A percentile compares a stretch with the other conserved stretches of the same genome.
Conservation (phyloP, 2,888 invertebrate species). For the Lithophane socia region DNA sequence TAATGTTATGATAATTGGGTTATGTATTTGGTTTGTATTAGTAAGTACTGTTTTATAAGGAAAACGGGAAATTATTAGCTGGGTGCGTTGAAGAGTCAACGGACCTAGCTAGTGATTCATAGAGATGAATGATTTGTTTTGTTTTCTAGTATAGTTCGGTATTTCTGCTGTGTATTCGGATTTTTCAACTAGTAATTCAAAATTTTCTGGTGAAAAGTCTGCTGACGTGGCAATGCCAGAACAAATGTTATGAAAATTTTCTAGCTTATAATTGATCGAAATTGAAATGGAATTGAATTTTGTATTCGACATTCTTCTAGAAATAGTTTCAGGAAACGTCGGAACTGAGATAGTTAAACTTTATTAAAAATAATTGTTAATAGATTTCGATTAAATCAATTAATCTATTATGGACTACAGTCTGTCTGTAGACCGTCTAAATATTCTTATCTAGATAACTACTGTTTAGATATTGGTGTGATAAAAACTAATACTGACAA, state of each 20-base stretch:
- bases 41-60: conserved; percentile 30
- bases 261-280: not conserved
- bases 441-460: conserved; percentile 18
- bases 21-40: conserved; percentile 39
- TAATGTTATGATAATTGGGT: conserved; percentile 28
- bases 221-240: not conserved
- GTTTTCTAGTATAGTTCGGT: not conserved
- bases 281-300: not conserved
- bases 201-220: not conserved
- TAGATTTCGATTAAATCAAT: conserved; percentile 4
- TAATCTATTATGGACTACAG: conserved; percentile 1
- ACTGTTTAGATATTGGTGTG: not conserved
- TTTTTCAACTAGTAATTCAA: not conserved
- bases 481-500: not conserved
- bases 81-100: not conserved
- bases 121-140: too few species aligned
- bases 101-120: too few species aligned
- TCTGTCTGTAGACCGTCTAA: not conserved
- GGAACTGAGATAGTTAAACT: not conserved
- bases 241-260: not conserved
- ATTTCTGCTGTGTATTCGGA: not conserved
- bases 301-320: not conserved
- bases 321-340: not conserved
- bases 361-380: not conserved
- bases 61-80: conserved; percentile 39